Conservation (phyloP, 2,113 vertebrate genomes). For the Gallinago media region DNA sequence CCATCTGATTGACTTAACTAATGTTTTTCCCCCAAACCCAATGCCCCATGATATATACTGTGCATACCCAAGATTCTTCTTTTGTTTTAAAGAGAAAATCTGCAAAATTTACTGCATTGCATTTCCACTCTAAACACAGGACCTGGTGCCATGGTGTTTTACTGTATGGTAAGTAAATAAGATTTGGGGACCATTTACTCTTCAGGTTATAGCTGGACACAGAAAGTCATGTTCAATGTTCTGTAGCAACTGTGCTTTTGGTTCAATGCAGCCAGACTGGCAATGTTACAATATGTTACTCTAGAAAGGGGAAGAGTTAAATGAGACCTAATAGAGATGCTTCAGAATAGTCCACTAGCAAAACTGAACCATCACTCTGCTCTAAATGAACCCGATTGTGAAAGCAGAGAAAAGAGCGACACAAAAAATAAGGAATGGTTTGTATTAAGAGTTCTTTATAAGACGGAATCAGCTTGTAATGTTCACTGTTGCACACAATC, state of each 20-base stretch:
- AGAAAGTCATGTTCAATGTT: background rate
- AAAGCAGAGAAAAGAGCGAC: background rate
- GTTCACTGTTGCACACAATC: background rate
- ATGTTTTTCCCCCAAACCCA: conserved; percentile 23
- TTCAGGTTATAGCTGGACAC: background rate
- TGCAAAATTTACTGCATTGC: conserved; percentile 77
- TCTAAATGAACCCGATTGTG: background rate
- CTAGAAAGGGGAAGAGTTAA: background rate
- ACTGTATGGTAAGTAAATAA: conserved; percentile 74
- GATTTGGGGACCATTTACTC: background rate
- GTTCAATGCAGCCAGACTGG: background rate
- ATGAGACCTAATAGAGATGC: background rate
- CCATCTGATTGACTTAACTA: conserved; percentile 61
- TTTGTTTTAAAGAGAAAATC: conserved; percentile 67
- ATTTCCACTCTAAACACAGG: conserved; percentile 80
- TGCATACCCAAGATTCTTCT: conserved; percentile 58
- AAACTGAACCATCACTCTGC: background rate
- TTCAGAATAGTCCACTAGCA: background rate
- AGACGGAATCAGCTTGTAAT: background rate
- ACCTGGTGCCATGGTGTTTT: conserved; percentile 70
- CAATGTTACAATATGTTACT: background rate
- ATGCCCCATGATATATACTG: conserved; percentile 10
- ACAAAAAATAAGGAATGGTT: background rate
- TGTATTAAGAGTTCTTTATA: background rate
- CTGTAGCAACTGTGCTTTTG: background rate